Percentiles rank a stretch among this genome's conserved stretches.
Conservation (phyloP, 2,797 vertebrate species). For the Pitangus sulphuratus region DNA sequence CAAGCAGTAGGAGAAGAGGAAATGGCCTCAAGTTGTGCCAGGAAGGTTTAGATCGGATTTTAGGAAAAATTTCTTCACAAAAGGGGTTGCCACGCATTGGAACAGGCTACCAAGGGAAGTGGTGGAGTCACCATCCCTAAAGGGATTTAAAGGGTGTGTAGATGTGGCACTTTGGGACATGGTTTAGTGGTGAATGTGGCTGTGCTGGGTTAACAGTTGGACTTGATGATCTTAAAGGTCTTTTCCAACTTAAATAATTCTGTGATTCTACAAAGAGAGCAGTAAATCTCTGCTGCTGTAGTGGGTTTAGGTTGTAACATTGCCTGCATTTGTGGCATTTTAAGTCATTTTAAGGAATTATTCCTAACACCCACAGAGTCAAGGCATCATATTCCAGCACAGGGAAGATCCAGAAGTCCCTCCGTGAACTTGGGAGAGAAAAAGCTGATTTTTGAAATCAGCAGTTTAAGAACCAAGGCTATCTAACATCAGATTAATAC, state of each 20-base stretch:
- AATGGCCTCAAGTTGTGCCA: not conserved
- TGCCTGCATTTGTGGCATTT: not conserved
- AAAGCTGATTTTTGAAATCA: not conserved
- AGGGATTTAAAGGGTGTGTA: not conserved
- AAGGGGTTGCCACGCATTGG: fast-evolving
- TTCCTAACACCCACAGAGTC: not conserved
- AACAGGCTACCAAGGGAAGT: not conserved
- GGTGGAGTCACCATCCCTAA: not conserved
- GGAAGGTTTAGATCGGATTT: not conserved
- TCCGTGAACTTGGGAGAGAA: not conserved
- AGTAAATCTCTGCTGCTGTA: not conserved
- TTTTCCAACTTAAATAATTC: not conserved
- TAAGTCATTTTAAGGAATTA: not conserved
- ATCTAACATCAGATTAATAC: not conserved
- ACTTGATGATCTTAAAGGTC: not conserved
- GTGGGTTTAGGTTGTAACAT: not conserved
- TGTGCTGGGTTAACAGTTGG: not conserved
- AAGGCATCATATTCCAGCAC: not conserved
- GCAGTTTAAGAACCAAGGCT: not conserved
- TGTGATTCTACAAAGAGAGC: not conserved
- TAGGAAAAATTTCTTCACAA: not conserved
- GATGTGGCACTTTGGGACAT: not conserved
- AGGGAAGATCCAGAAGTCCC: not conserved
- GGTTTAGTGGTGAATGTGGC: not conserved
- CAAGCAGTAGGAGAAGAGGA: not conserved